These are phyloP conservation scores for Pogonus chalceus DNA, from an alignment of 1,140 invertebrate species.

Conservation along the genomic window DNA sequence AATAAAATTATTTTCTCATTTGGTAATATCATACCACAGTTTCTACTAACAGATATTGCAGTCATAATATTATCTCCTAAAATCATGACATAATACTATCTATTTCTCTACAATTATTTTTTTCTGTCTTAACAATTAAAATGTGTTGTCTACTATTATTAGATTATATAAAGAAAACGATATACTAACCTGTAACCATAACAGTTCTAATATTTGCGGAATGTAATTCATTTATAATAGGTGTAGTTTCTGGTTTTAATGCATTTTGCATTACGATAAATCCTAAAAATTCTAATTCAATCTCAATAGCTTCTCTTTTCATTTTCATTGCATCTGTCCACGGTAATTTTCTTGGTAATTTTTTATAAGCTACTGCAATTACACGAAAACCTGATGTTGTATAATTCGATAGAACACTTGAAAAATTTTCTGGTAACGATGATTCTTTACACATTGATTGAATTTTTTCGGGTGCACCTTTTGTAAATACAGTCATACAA, in stretches of 20 bases:
- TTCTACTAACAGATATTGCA: slow-evolving; percentile 80
- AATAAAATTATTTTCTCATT: slow-evolving; percentile 65
- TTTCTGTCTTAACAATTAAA: slow-evolving; percentile 3
- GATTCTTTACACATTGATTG: slow-evolving; percentile 37
- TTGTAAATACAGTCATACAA: slow-evolving; percentile 75
- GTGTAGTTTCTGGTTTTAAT: slow-evolving; percentile 73
- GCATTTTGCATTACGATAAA: slow-evolving; percentile 86
- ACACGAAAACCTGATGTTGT: slow-evolving; percentile 82
- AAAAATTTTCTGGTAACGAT: slow-evolving; percentile 58
- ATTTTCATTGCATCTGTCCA: slow-evolving; percentile 48
- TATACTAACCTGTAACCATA: slow-evolving; percentile 76
- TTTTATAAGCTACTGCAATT: slow-evolving; percentile 69
- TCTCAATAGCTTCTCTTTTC: slow-evolving; percentile 54
- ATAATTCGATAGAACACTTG: slow-evolving; percentile 60
- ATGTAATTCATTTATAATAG: slow-evolving; percentile 63
- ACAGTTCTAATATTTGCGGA: slow-evolving; percentile 74
- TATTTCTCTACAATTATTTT: no score
- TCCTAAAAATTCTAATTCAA: slow-evolving; percentile 72
- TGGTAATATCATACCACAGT: slow-evolving; percentile 75
- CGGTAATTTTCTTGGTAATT: slow-evolving; percentile 47
- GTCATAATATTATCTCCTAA: slow-evolving; percentile 87
- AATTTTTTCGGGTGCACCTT: slow-evolving; percentile 89
- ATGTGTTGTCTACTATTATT: no score
- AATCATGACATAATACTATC: slow-evolving; percentile 21
- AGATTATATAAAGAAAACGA: slow-evolving; percentile 5